These are phyloP conservation scores for Triplophysa dalaica DNA, from an alignment of 2,113 vertebrate genomes.

Conservation along the genomic window DNA sequence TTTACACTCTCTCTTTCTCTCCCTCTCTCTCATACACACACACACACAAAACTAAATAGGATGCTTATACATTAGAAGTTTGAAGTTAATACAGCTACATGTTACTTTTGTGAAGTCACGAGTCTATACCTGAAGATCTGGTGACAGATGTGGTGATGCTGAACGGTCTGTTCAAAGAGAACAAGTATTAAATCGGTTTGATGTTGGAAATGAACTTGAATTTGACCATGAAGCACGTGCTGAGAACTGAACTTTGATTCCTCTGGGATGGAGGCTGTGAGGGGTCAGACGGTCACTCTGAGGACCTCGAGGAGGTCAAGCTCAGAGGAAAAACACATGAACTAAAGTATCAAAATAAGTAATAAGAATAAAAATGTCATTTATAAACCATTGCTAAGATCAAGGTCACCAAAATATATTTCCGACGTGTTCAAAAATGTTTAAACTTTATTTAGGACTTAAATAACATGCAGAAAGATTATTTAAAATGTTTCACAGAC, in stretches of 20 bases:
- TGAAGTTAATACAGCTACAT: no score
- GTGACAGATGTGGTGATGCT: no score
- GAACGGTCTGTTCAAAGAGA: not conserved
- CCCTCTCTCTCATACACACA: not conserved
- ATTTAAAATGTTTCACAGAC: not conserved
- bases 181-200: not conserved
- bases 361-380: not conserved
- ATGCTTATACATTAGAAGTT: not conserved
- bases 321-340: not conserved
- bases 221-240: constrained; percentile 56
- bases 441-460: not conserved
- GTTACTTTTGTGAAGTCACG: not conserved
- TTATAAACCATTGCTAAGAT: no score
- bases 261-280: not conserved
- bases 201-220: constrained; percentile 56
- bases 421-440: not conserved
- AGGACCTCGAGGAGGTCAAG: not conserved
- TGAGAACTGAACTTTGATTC: constrained; percentile 18
- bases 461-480: not conserved
- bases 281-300: constrained; percentile 26
- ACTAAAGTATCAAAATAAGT: no score
- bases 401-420: not conserved
- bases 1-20: not conserved
- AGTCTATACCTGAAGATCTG: no score
- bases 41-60: not conserved